Conservation (phyloP, 2,888 invertebrate genomes). For the Psylliodes chrysocephalus region DNA sequence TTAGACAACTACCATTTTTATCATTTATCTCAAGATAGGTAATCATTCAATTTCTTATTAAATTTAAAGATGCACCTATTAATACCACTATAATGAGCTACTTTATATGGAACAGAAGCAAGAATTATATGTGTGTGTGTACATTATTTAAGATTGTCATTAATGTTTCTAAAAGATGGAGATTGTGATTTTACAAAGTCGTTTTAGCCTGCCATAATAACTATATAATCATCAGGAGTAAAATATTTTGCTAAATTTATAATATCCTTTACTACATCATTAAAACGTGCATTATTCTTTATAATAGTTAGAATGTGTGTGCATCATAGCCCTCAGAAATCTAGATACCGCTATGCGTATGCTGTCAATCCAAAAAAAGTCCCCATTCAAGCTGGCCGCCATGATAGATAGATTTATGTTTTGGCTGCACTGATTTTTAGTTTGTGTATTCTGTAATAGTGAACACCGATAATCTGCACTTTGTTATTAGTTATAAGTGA, state of each 20-base stretch:
- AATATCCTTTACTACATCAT: neutral
- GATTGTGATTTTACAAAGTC: slow-evolving; percentile 3
- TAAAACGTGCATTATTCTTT: no score
- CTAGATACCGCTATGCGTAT: no score
- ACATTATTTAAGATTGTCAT: neutral
- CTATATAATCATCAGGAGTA: neutral
- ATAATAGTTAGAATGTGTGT: neutral
- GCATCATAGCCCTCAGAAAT: no score
- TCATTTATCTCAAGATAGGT: neutral
- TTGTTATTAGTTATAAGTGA: no score
- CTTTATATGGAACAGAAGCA: neutral
- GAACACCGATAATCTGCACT: no score
- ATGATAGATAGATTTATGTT: no score
- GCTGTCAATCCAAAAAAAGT: no score
- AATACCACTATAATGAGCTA: neutral
- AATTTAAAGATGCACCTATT: no score
- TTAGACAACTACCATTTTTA: no score
- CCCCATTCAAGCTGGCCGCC: no score
- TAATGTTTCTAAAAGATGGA: slow-evolving; percentile 3
- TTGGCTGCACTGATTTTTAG: no score
- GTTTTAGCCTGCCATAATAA: neutral
- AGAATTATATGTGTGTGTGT: slow-evolving; percentile 7
- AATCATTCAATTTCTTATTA: slow-evolving; percentile 10
- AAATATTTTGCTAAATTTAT: neutral
- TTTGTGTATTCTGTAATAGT: no score